A percentile compares a stretch with the other conserved stretches of the same genome.
These are phyloP conservation scores for Cricetomys ansorgei DNA, from an alignment of 2,113 vertebrate species.

Conservation along the genomic window DNA sequence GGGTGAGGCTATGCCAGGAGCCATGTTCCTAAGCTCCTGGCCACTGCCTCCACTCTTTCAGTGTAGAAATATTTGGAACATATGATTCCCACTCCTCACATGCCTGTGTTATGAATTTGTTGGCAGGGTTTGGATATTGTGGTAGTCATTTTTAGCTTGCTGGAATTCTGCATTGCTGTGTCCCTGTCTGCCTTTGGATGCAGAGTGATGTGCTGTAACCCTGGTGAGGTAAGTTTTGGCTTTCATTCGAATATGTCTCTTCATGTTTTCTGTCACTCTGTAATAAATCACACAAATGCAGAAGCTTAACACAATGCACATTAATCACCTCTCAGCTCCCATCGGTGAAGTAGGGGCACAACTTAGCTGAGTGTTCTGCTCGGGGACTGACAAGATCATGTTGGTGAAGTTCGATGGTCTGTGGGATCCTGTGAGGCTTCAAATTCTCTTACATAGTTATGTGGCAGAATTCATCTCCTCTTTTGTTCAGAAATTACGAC, in stretches of 20 bases:
- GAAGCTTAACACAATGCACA: neutral
- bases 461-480: neutral
- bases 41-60: neutral
- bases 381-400: neutral
- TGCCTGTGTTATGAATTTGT: neutral
- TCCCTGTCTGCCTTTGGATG: constrained; percentile 65
- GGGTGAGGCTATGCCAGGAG: neutral
- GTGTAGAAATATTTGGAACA: neutral
- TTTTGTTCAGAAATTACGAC: neutral
- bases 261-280: neutral
- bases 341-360: neutral
- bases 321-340: neutral
- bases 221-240: constrained; percentile 35
- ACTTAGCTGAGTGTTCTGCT: neutral
- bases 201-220: constrained; percentile 27
- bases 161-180: constrained; percentile 59
- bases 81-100: neutral
- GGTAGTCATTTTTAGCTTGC: neutral
- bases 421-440: neutral
- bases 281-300: neutral
- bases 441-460: neutral
- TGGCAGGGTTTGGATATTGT: constrained; percentile 17
- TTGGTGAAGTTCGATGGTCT: too few species aligned
- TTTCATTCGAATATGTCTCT: neutral
- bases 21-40: neutral